A percentile compares a stretch with the other conserved stretches of the same genome.
Evolutionary conservation across 1,140 invertebrate species (phyloP).

Genomic region (Chymomyza costata): DNA sequence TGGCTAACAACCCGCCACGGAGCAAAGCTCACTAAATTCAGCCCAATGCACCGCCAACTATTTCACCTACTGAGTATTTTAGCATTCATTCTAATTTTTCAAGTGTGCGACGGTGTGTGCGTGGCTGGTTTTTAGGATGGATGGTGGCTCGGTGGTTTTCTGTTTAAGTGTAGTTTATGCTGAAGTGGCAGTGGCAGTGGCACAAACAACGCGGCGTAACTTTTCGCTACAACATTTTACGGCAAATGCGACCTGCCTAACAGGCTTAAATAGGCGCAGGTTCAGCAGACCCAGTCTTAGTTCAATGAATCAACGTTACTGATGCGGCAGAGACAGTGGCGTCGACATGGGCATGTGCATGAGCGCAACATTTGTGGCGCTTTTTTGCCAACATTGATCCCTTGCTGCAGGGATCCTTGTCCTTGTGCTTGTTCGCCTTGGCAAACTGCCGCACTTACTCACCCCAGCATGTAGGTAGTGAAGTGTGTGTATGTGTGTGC

Average conservation of each 20-base stretch:
- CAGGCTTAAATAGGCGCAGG: constrained; percentile 15
- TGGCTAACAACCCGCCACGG: constrained; percentile 7
- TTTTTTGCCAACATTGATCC: constrained; percentile 7
- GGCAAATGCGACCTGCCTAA: constrained; percentile 8
- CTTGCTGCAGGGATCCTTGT: background rate
- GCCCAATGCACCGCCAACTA: constrained; percentile 41
- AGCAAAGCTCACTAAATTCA: constrained; percentile 20
- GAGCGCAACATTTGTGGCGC: constrained; percentile 36
- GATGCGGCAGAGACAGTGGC: constrained; percentile 9
- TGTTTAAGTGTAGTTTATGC: constrained; percentile 41
- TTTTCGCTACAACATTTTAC: constrained; percentile 2
- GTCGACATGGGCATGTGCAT: constrained; percentile 32
- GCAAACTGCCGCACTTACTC: no score
- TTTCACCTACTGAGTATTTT: constrained; percentile 14
- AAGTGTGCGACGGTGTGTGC: constrained; percentile 19
- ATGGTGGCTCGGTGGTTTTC: constrained; percentile 7
- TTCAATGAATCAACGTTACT: background rate
- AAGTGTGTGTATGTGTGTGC: constrained; percentile 24
- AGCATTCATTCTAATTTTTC: constrained; percentile 42
- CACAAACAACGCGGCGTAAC: constrained; percentile 12
- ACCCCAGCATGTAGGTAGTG: constrained; percentile 13
- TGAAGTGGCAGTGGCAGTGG: constrained; percentile 22
- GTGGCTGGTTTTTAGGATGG: constrained; percentile 2
- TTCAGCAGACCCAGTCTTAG: constrained; percentile 7
- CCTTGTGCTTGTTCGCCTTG: background rate